Evolutionary conservation across 2,113 vertebrate species (phyloP).

Genomic region (Chaenocephalus aceratus): DNA sequence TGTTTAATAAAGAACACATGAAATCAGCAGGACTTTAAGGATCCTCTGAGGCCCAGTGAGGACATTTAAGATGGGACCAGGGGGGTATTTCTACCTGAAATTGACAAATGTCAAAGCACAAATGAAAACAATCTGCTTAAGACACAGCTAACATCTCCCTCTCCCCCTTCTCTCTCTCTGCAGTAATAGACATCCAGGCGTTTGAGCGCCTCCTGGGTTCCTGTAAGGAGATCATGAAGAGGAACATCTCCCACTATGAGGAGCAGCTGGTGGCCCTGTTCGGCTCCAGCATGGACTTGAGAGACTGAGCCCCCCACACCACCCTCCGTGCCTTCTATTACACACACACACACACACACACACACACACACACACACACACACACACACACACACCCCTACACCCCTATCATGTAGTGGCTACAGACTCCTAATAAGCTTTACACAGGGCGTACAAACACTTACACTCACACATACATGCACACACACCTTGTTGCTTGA

Average conservation of each 20-base stretch:
- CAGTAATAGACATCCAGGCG: constrained; percentile 98
- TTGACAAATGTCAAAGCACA: neutral
- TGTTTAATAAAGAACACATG: too few species aligned
- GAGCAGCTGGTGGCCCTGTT: constrained; percentile 99
- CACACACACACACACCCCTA: neutral
- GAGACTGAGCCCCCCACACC: constrained; percentile 83
- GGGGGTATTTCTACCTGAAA: too few species aligned
- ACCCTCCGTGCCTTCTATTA: constrained; percentile 84
- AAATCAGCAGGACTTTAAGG: neutral
- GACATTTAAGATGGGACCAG: neutral
- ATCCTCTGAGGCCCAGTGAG: neutral
- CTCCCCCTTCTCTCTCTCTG: constrained; percentile 4
- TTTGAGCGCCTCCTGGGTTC: constrained; percentile 98
- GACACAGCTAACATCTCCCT: neutral
- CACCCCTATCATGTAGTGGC: constrained; percentile 54
- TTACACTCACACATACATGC: too few species aligned
- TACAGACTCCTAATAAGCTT: constrained; percentile 65
- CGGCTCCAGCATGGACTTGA: constrained; percentile 98
- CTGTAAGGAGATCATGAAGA: constrained; percentile 99
- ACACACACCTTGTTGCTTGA: too few species aligned
- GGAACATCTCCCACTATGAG: constrained; percentile 97
- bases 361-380: too few species aligned
- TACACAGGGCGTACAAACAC: constrained; percentile 57
- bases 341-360: constrained; percentile 48
- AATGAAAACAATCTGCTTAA: neutral